Percentiles rank a stretch among this genome's conserved stretches.
Conservation (phyloP, 1,140 invertebrate genomes). For the Sinonovacula constricta region DNA sequence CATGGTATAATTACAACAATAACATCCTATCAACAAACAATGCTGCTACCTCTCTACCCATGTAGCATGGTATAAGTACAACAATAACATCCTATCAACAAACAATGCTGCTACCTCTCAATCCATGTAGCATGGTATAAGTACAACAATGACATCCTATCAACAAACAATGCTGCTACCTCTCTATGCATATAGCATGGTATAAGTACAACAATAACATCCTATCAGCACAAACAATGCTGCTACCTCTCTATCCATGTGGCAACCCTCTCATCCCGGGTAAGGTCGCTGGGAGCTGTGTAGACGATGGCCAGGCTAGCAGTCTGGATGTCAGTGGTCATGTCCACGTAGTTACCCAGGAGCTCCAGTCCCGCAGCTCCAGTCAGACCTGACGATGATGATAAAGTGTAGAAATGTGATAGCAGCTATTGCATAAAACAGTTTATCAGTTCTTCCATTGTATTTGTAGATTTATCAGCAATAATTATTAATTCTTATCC, state of each 20-base stretch:
- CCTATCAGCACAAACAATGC: constrained; percentile 20
- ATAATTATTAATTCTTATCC: too few relatives aligned
- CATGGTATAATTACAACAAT: too few relatives aligned
- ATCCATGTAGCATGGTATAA: too few relatives aligned
- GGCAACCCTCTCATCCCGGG: constrained; percentile 81
- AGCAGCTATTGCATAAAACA: too few relatives aligned
- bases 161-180: constrained; percentile 84
- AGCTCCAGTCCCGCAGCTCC: constrained; percentile 82
- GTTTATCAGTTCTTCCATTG: too few relatives aligned
- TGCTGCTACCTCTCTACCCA: too few relatives aligned
- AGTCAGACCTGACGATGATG: constrained; percentile 21
- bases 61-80: too few relatives aligned
- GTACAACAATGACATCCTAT: constrained; percentile 80
- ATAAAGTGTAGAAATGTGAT: too few relatives aligned
- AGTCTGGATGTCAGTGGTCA: constrained; percentile 95
- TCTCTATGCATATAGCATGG: too few relatives aligned
- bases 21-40: too few relatives aligned
- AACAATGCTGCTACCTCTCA: constrained; percentile 66
- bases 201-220: constrained; percentile 84
- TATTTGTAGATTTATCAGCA: too few relatives aligned
- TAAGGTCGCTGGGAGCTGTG: constrained; percentile 83
- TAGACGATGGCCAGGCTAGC: constrained; percentile 89
- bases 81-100: too few relatives aligned
- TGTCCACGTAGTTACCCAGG: constrained; percentile 92
- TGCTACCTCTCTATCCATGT: constrained; percentile 70